Evolutionary conservation across 1,140 invertebrate genomes (phyloP), one percentile per base, ranked within the genome.

Genomic region (Bilobella aurantiaca): DNA sequence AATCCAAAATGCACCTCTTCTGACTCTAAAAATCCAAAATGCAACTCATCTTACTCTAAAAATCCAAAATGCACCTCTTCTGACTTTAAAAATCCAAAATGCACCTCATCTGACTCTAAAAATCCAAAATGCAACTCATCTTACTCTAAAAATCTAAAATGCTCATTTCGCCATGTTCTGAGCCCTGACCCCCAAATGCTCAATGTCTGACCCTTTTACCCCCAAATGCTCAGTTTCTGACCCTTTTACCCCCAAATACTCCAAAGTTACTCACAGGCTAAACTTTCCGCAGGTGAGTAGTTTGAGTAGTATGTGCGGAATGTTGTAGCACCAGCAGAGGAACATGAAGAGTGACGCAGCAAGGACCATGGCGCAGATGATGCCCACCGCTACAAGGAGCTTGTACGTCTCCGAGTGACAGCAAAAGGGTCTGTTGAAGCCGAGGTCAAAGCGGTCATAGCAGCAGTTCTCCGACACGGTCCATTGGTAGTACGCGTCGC

Each of bases 371-470:
- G 67, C 49, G 29, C 65, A 69, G 58, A 72, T 68, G 21, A 72
- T 49, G 37, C 71, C 71, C 1, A 70, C 66, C 16, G 71, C 71
- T 16, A 72, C 12, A 16, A 68, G 62, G 12, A 72, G 49, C 47
- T 72, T 72, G 58, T 69, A 72, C 27, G 64, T 68, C 25, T 72
- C 71, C 12, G 71, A 72, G 42, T 69, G 68, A 47, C 71, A 72
- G 32, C 71, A 72, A 58, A 34, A 72, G 1, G 71, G 71, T 64
- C 61, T 32, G 8, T 27, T 28, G 21, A 68, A 65, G 34, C 56
- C 64, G 8, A 63, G n/a, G 32, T 70, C 69, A 28, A 63, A 68
- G n/a, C 47, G 59, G 21, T 64, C 65, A 28, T 70, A 70, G 37
- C 69, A 70, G 57, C 69, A 70, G 27, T 65, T 34, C 3, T 68